Evolutionary conservation across 2,888 invertebrate species (phyloP), one percentile per base, ranked within the genome.

Genomic region (Parapristionchus giblindavisi): DNA sequence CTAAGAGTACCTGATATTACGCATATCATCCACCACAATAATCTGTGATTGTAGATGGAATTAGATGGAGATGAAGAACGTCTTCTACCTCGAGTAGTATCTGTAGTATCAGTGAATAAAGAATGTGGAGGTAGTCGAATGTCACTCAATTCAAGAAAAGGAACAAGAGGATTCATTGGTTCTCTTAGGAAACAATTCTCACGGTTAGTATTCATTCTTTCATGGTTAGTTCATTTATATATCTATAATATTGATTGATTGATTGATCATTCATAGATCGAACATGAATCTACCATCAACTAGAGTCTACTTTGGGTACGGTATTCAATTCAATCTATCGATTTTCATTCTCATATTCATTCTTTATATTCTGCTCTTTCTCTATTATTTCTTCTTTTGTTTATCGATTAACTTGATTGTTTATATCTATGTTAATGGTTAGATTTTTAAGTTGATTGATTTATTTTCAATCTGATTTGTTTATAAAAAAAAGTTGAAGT

Each of bases 41-140:
- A 48, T 11, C 11, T 14, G 48, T 48, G 21, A 14, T 48, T 21
- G n/a, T n/a, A 65, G 65, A 65, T 65, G 65, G 65, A 65, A 48
- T 29, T 68, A n/a, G 68, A 78, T 43, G 75, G 77, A 48, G 80
- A 80, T 36, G 76, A 75, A 11, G 65, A 74, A 27, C 54, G 75
- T n/a, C 75, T 77, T 14, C 72, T 79, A 5, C 77, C 77, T 21
- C 72, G 79, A 38, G 77, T 76, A 3, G 76, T 83, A 2, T 83
- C 80, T 0, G 77, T 83, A 14, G 79, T 81, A 0, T 83, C 83
- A 11, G 80, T 83, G 3, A 83, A 83, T 61, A 71, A 79, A n/a
- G 75, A 76, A 34, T 78, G 75, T 56, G 80, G 78, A 58, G 71
- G 71, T 14, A 58, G 58, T 38, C 24, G 58, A 58, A 54, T 61